A percentile compares a stretch with the other conserved stretches of the same genome.
Evolutionary conservation across 2,113 vertebrate genomes (phyloP).

Genomic region (Salminus brasiliensis): DNA sequence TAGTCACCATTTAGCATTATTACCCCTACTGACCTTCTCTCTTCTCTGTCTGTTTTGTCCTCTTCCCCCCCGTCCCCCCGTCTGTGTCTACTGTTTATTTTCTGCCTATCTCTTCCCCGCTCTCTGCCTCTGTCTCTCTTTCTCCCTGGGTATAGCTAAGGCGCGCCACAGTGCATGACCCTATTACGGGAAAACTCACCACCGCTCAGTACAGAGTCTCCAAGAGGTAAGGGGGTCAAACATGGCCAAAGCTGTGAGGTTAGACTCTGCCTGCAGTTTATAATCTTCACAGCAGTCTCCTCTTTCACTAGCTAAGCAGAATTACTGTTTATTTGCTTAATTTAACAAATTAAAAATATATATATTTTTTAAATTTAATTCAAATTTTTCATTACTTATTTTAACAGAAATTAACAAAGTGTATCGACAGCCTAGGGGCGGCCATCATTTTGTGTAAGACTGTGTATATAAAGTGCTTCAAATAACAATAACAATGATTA

Average conservation of each 20-base stretch:
- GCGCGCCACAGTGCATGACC: slow-evolving; percentile 98
- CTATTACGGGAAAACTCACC: slow-evolving; percentile 94
- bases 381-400: too few relatives aligned
- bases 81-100: slow-evolving; percentile 24
- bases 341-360: too few relatives aligned
- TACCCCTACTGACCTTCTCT: slow-evolving; percentile 63
- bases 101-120: slow-evolving; percentile 33
- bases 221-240: slow-evolving; percentile 99
- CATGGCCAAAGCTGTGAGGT: slow-evolving; percentile 59
- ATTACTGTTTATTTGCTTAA: too few relatives aligned
- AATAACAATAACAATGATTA: too few relatives aligned
- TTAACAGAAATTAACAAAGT: too few relatives aligned
- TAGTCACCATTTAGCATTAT: slow-evolving; percentile 33
- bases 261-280: background rate
- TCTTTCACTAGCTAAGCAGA: too few relatives aligned
- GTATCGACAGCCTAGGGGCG: too few relatives aligned
- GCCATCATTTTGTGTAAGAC: too few relatives aligned
- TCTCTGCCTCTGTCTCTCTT: slow-evolving; percentile 18
- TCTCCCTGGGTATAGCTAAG: slow-evolving; percentile 84
- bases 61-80: background rate
- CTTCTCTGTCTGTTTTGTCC: slow-evolving; percentile 50
- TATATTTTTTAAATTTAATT: too few relatives aligned
- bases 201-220: slow-evolving; percentile 98
- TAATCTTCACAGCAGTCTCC: too few relatives aligned
- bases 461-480: too few relatives aligned